Conservation (phyloP, 2,888 invertebrate species). For the Iphiclides podalirius region DNA sequence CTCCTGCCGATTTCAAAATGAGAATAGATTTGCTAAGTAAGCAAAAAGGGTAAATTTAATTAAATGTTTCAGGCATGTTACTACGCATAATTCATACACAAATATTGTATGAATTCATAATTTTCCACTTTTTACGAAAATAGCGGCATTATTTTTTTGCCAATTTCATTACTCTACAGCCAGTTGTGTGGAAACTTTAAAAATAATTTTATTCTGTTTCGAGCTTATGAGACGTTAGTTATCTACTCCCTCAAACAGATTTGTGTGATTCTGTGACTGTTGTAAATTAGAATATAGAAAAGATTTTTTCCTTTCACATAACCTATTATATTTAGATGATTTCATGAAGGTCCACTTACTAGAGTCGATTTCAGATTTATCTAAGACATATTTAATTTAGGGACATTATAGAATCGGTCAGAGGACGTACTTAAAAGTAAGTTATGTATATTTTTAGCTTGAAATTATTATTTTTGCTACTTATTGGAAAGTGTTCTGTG, state of each 20-base stretch:
- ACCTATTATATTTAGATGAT: too few relatives aligned
- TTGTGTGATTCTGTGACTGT: not conserved
- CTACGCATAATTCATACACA: too few relatives aligned
- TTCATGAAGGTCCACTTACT: too few relatives aligned
- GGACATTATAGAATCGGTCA: constrained; percentile 1
- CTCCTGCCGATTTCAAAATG: too few relatives aligned
- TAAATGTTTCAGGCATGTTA: too few relatives aligned
- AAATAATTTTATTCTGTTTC: not conserved
- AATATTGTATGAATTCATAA: too few relatives aligned
- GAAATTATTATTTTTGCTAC: not conserved
- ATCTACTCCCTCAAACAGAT: too few relatives aligned
- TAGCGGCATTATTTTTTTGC: too few relatives aligned
- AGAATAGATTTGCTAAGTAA: too few relatives aligned
- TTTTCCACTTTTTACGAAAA: too few relatives aligned
- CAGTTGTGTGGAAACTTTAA: not conserved
- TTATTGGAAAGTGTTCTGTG: not conserved
- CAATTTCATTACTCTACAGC: not conserved
- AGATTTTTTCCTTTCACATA: not conserved
- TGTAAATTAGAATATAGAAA: not conserved
- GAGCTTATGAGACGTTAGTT: not conserved
- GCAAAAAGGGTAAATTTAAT: too few relatives aligned
- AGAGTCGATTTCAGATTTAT: too few relatives aligned
- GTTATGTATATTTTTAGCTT: not conserved
- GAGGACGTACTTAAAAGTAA: constrained; percentile 12
- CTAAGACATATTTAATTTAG: not conserved